Evolutionary conservation across 2,888 invertebrate genomes (phyloP).

Genomic region (Hylaea fasciaria): DNA sequence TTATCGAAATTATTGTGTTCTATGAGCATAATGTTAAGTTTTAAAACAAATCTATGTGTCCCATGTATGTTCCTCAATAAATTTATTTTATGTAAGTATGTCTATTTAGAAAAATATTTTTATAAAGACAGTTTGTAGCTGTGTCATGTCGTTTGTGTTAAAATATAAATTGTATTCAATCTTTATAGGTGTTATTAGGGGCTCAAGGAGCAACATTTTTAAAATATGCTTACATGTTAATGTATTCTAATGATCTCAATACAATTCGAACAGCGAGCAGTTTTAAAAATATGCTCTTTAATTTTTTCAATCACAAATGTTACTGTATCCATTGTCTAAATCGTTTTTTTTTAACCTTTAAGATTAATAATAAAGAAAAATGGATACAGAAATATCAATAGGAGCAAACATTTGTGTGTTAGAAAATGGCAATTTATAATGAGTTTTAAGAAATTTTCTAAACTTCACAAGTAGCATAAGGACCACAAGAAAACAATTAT

Average conservation of each 20-base stretch:
- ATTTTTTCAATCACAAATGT: conserved; percentile 51
- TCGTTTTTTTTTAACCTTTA: conserved; percentile 36
- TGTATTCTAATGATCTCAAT: conserved; percentile 68
- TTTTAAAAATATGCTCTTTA: conserved; percentile 43
- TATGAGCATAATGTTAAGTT: conserved; percentile 33
- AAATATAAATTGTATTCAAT: conserved; percentile 57
- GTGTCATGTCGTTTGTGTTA: conserved; percentile 51
- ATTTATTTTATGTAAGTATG: conserved; percentile 23
- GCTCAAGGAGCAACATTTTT: conserved; percentile 67
- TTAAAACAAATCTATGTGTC: conserved; percentile 25
- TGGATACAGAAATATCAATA: conserved; percentile 50
- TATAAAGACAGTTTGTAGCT: conserved; percentile 42
- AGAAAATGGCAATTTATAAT: conserved; percentile 49
- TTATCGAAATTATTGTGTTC: conserved; percentile 44
- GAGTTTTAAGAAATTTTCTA: conserved; percentile 34
- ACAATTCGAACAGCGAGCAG: conserved; percentile 51
- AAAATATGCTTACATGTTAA: conserved; percentile 53
- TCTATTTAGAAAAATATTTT: conserved; percentile 29
- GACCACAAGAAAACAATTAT: conserved; percentile 53
- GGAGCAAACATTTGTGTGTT: conserved; percentile 56
- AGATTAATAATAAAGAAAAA: conserved; percentile 47
- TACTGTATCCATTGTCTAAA: conserved; percentile 46
- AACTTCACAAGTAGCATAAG: conserved; percentile 45
- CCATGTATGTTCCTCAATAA: conserved; percentile 42
- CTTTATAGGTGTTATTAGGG: conserved; percentile 42